Evolutionary conservation across 2,113 vertebrate genomes (phyloP).

Genomic region (Tretioscincus oriximinensis): DNA sequence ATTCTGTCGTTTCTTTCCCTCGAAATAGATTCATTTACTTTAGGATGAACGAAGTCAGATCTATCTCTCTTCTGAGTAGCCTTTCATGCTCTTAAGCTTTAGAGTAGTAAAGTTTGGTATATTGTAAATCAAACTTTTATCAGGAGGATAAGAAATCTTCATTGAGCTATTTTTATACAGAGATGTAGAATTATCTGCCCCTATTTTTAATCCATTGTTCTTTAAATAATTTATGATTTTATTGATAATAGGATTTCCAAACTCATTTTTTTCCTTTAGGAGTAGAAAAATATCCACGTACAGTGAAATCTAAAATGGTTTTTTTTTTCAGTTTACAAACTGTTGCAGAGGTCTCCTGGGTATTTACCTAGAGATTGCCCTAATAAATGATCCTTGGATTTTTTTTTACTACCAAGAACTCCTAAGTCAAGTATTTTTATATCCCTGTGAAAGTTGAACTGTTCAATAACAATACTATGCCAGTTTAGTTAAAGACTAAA

Average conservation of each 20-base stretch:
- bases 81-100: not conserved
- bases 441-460: slow-evolving; percentile 46
- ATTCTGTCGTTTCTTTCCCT: not conserved
- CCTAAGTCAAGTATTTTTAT: slow-evolving; percentile 45
- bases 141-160: slow-evolving; percentile 1
- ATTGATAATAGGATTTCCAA: not conserved
- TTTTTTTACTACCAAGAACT: slow-evolving; percentile 41
- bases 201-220: slow-evolving; percentile 9
- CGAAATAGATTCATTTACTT: not conserved
- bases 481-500: slow-evolving; percentile 16
- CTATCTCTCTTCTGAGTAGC: not conserved
- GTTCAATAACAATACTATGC: slow-evolving; percentile 26
- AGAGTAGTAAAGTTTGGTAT: not conserved
- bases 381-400: slow-evolving; percentile 43
- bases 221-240: not conserved
- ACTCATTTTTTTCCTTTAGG: not conserved
- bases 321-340: not conserved
- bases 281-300: not conserved
- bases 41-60: not conserved
- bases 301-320: not conserved
- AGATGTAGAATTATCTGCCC: not conserved
- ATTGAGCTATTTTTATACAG: not conserved
- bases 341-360: slow-evolving; percentile 36
- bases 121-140: slow-evolving; percentile 10
- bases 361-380: slow-evolving; percentile 25